Conservation (phyloP, 2,797 vertebrate species). For the Hapalemur alaotrensis region DNA sequence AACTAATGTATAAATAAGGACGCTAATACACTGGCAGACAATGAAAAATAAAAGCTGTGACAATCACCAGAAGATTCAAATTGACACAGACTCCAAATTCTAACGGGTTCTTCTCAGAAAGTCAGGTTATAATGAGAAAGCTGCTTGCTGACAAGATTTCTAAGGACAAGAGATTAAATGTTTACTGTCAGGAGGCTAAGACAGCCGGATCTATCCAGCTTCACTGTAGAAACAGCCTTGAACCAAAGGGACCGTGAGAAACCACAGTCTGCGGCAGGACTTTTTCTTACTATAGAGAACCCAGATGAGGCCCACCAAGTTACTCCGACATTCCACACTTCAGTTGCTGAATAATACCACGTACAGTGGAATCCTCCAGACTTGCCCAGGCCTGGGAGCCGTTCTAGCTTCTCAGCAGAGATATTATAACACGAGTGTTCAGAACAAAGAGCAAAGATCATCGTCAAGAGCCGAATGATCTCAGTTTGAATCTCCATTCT, state of each 20-base stretch:
- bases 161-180: neutral
- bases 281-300: neutral
- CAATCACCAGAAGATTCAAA: neutral
- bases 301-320: neutral
- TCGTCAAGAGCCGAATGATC: neutral
- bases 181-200: neutral
- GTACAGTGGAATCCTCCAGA: neutral
- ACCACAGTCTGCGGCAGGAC: neutral
- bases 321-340: neutral
- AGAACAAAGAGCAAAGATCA: neutral
- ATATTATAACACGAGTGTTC: neutral
- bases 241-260: neutral
- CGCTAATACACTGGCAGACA: neutral
- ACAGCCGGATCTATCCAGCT: neutral
- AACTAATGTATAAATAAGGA: neutral
- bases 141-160: neutral
- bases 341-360: neutral
- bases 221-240: neutral
- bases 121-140: constrained; percentile 13
- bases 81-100: neutral
- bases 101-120: neutral
- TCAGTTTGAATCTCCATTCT: neutral
- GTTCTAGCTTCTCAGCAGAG: neutral
- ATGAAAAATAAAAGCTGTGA: neutral
- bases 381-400: neutral